Evolutionary conservation across 2,888 invertebrate genomes (phyloP), one percentile per base, ranked within the genome.

Genomic region (Dasysyrphus albostriatus): DNA sequence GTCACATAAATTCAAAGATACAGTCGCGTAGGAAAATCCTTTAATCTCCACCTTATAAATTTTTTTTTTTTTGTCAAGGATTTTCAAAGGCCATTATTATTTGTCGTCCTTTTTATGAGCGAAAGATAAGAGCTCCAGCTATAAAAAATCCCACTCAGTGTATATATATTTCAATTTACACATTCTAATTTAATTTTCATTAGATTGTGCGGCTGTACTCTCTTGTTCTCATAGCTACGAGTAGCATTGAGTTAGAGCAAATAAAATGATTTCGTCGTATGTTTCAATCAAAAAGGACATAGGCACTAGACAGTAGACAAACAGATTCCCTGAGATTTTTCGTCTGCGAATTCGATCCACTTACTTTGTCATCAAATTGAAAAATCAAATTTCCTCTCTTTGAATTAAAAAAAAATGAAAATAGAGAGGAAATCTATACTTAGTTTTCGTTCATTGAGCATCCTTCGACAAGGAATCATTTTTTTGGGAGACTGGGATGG

Each of bases 311-410:
- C 16, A 32, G 4, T 14, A 5, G 5, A 19, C 3, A 24, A 3
- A 34, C 5, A 34, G 16, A 58, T 51, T 16, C 16, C 5, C 16
- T 0, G 5, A 39, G 5, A 14, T 1, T n/a, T 61, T 42, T 29
- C 34, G 44, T 44, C 19, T 29, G 29, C 12, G 8, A 54, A 37
- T 19, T 51, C 24, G 14, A 69, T 63, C 34, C 61, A 78, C 63
- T 79, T 79, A 78, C 63, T 83, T 79, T 83, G 70, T 76, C 76
- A 76, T 51, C 59, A 67, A 73, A 80, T 76, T 73, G 80, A 76
- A 67, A 83, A 67, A 80, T 80, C 72, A 84, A 84, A 80, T 84
- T 84, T 81, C 75, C 83, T 56, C 37, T 54, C 67, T 76, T 80
- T 80, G 44, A 69, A 54, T 63, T 14, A 29, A 8, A 63, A 32